Percentiles rank a stretch among this genome's conserved stretches.
These are phyloP conservation scores for Podotricha telesiphe DNA, from an alignment of 2,888 invertebrate species.

Conservation along the genomic window DNA sequence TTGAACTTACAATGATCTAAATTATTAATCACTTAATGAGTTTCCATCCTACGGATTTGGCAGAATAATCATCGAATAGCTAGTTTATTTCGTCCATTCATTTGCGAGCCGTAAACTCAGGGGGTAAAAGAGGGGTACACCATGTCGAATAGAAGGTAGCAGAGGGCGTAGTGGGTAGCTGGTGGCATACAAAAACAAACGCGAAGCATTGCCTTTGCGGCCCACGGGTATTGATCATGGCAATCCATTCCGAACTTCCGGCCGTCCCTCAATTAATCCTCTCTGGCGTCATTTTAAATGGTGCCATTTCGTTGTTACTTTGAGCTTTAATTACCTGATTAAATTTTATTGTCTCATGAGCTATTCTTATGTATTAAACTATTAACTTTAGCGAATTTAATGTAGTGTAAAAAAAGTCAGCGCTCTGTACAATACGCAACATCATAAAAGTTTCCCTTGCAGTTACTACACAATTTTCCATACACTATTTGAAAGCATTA, in stretches of 20 bases:
- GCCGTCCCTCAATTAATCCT: constrained; percentile 46
- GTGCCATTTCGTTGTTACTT: constrained; percentile 41
- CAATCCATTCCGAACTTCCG: constrained; percentile 46
- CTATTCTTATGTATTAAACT: too few species aligned
- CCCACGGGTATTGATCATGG: constrained; percentile 44
- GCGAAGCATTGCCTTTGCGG: constrained; percentile 37
- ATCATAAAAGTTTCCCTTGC: too few species aligned
- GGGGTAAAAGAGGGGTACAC: not conserved
- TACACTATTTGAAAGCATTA: too few species aligned
- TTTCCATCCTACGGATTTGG: constrained; percentile 35
- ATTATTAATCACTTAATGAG: constrained; percentile 46
- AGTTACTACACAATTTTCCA: too few species aligned
- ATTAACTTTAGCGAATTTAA: too few species aligned
- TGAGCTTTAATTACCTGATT: constrained; percentile 28
- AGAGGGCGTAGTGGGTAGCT: constrained; percentile 42
- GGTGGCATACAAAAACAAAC: constrained; percentile 47
- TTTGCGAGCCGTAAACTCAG: constrained; percentile 14
- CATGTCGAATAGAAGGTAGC: constrained; percentile 5
- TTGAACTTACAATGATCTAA: constrained; percentile 35
- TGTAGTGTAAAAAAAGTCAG: too few species aligned
- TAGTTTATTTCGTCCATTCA: constrained; percentile 34
- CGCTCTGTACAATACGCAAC: too few species aligned
- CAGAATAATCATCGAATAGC: constrained; percentile 39
- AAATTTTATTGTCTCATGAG: constrained; percentile 12
- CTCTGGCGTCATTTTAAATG: constrained; percentile 43